phyloP scores from a whole-genome alignment of 2,113 vertebrate genomes.

The Pagrus major region DNA sequence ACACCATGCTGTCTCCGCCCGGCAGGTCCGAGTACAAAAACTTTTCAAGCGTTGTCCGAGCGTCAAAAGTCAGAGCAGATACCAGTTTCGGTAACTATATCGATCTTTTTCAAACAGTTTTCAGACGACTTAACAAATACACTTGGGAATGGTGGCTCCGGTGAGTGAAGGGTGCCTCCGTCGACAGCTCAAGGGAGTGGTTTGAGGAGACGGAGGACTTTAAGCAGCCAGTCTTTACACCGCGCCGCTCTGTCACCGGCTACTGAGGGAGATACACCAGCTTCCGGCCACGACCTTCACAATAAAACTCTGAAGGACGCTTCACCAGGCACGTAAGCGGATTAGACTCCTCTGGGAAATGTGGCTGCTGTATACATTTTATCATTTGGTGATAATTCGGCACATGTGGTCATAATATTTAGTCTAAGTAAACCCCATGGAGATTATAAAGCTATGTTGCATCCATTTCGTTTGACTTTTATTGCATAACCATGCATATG shows the following conservation, averaged over 20 bases:
- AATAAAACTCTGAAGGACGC: slow-evolving; percentile 31
- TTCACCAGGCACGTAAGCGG: no score
- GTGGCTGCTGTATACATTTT: background rate
- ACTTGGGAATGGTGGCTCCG: background rate
- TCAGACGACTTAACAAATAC: background rate
- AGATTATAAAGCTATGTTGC: background rate
- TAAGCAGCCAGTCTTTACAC: slow-evolving; percentile 37
- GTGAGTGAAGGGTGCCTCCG: background rate
- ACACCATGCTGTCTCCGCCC: slow-evolving; percentile 80
- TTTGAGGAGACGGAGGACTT: slow-evolving; percentile 49
- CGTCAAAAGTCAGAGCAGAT: slow-evolving; percentile 2
- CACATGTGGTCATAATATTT: no score
- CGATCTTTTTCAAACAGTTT: background rate
- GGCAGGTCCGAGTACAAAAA: slow-evolving; percentile 25
- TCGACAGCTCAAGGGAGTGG: slow-evolving; percentile 69
- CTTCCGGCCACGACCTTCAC: slow-evolving; percentile 44
- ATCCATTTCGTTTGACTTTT: no score
- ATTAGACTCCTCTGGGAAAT: no score
- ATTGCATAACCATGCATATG: no score
- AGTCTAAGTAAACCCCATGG: background rate
- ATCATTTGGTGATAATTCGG: no score
- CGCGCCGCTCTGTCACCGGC: background rate
- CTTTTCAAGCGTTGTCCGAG: slow-evolving; percentile 34
- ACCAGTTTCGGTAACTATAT: background rate
- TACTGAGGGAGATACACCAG: rapidly evolving